Conservation (phyloP, 2,797 vertebrate species). For the Microcaecilia unicolor region DNA sequence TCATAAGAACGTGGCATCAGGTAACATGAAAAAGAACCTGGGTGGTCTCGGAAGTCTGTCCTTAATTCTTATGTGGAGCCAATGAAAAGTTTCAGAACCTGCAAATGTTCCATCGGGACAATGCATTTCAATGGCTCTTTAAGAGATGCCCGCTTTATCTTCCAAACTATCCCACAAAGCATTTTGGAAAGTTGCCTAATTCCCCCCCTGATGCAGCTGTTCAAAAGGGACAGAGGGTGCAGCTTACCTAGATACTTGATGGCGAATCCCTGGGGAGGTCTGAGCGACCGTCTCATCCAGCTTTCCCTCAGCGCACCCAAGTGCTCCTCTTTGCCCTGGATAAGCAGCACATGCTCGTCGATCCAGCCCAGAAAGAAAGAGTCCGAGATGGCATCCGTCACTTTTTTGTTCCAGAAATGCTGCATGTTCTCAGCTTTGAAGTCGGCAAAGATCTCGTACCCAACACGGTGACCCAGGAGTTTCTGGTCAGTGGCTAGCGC, state of each 20-base stretch:
- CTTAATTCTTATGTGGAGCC: too few relatives aligned
- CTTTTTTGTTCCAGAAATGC: conserved; percentile 84
- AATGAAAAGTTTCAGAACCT: too few relatives aligned
- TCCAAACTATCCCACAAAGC: too few relatives aligned
- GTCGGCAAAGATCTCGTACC: conserved; percentile 93
- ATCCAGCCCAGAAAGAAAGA: conserved; percentile 95
- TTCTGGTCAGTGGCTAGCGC: conserved; percentile 21
- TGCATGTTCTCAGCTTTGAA: conserved; percentile 92
- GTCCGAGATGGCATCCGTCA: conserved; percentile 82
- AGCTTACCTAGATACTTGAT: conserved; percentile 88
- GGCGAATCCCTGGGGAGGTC: conserved; percentile 82
- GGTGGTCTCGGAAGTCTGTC: not conserved
- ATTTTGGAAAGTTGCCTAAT: too few relatives aligned
- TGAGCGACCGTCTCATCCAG: conserved; percentile 84
- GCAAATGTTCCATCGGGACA: too few relatives aligned
- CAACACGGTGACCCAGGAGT: conserved; percentile 77
- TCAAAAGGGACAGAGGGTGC: too few relatives aligned
- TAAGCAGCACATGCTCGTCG: conserved; percentile 88
- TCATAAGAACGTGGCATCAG: too few relatives aligned
- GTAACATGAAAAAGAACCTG: too few relatives aligned
- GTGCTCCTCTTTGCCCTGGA: conserved; percentile 90
- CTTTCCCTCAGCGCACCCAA: conserved; percentile 87
- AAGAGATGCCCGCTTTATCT: too few relatives aligned
- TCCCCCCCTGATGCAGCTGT: too few relatives aligned
- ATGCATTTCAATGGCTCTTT: too few relatives aligned